Base-by-base conservation (phyloP, 2,888 invertebrate species). In the Cephonodes hylas region DNA sequence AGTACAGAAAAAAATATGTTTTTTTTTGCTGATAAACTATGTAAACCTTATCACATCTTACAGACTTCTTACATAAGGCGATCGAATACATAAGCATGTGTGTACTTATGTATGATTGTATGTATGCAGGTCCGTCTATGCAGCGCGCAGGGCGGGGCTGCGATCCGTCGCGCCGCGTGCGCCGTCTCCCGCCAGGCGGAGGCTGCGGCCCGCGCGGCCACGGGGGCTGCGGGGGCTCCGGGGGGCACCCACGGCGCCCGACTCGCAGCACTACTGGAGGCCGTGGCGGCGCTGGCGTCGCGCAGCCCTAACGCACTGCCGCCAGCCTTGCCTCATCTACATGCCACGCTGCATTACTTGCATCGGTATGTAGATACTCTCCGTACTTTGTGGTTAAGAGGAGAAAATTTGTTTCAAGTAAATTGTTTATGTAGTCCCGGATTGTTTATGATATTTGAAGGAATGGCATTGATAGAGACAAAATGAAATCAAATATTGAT, bases 41-140 rank as follows among this genome's bases (percentile, higher is more conserved):
- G n/a, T n/a, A n/a, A n/a, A n/a, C n/a, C n/a, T n/a, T n/a, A n/a
- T n/a, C n/a, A n/a, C n/a, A n/a, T n/a, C n/a, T n/a, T n/a, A n/a
- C n/a, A n/a, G n/a, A n/a, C n/a, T n/a, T n/a, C n/a, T n/a, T n/a
- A n/a, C n/a, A n/a, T n/a, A n/a, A n/a, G n/a, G n/a, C n/a, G n/a
- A n/a, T n/a, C n/a, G n/a, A n/a, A n/a, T n/a, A n/a, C n/a, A n/a
- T n/a, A n/a, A n/a, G n/a, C n/a, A n/a, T n/a, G n/a, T n/a, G n/a
- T n/a, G n/a, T n/a, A n/a, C n/a, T n/a, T n/a, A n/a, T n/a, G n/a
- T n/a, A n/a, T n/a, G n/a, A n/a, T n/a, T n/a, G n/a, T n/a, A n/a
- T n/a, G 2, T 27, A 1, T 4, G 5, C 66, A 91, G 91, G 88
- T 91, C 0, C 84, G 86, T 62, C 77, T 91, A 0, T 85, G 89